These are phyloP conservation scores for Anorthoa munda DNA, from an alignment of 2,888 invertebrate species.

Conservation along the genomic window DNA sequence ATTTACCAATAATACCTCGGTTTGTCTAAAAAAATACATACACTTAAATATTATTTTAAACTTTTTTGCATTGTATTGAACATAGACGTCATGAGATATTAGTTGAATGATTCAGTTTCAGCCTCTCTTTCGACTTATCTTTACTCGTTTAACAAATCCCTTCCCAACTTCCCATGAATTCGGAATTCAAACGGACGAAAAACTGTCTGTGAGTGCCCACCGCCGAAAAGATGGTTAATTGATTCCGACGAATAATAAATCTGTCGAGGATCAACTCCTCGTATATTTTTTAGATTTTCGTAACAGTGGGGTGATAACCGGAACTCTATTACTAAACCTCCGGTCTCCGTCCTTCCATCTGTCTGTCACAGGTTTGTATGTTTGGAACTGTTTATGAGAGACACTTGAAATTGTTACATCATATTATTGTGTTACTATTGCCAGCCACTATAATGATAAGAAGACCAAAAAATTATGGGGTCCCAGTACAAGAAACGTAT, in stretches of 20 bases:
- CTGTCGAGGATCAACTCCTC: not conserved
- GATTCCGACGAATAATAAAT: not conserved
- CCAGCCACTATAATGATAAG: not conserved
- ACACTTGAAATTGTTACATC: not conserved
- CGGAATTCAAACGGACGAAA: not conserved
- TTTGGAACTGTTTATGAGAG: not conserved
- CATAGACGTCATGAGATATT: not conserved
- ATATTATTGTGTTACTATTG: not conserved
- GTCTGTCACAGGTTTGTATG: not conserved
- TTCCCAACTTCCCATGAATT: not conserved
- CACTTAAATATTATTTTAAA: not conserved
- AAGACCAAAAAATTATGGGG: not conserved
- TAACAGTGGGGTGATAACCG: not conserved
- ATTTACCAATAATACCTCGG: too few relatives aligned
- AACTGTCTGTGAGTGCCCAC: not conserved
- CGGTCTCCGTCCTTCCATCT: not conserved
- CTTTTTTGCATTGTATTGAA: not conserved
- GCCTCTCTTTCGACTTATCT: not conserved
- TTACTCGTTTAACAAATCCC: slow-evolving; percentile 4
- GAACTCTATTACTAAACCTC: not conserved
- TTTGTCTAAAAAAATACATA: too few relatives aligned
- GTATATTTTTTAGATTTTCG: not conserved
- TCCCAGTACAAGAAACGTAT: not conserved
- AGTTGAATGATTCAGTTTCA: not conserved
- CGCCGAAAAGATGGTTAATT: not conserved